Evolutionary conservation across 2,113 vertebrate genomes (phyloP), one percentile per base, ranked within the genome.

Genomic region (Ardeotis arabs): DNA sequence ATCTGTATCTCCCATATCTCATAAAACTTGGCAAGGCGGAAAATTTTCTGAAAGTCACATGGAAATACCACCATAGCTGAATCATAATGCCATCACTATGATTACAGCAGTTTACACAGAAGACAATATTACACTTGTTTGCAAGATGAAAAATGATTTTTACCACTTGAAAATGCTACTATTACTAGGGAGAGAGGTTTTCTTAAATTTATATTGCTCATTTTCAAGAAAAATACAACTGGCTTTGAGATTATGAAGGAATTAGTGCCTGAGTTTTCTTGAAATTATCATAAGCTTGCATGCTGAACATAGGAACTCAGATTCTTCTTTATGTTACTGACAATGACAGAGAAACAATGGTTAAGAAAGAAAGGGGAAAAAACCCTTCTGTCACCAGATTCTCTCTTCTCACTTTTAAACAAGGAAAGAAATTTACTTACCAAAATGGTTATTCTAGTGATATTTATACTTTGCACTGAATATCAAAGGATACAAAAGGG

Each of bases 41-140:
- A 52, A 87, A 79, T 73, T 83, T 92, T 85, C 75, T 69, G 9
- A 53, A 87, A 50, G 45, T 72, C 59, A 82, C 19, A 28, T 52
- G 74, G 52, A 97, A 96, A 95, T 82, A 86, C 39, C 74, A 17
- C 31, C 91, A n/a, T 33, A 66, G n/a, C 25, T 92, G 58, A 73
- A 39, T 90, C 62, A 67, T 33, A 49, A 52, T 73, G 58, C 21
- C 35, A 94, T 89, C 53, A 49, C 39, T 81, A 64, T 68, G n/a
- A 88, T 89, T 73, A 56, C 35, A 90, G 31, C 25, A 86, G 66
- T 92, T 93, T 74, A 72, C 37, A 68, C 23, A 69, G 59, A 3
- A 16, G 14, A 91, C 96, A 92, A 73, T 69, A 85, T 24, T 86
- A n/a, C 12, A 78, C 24, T 93, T 84, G 22, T 94, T 78, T 93